These are phyloP conservation scores for Meliscaeva auricollis DNA, from an alignment of 2,888 invertebrate species.

Conservation along the genomic window DNA sequence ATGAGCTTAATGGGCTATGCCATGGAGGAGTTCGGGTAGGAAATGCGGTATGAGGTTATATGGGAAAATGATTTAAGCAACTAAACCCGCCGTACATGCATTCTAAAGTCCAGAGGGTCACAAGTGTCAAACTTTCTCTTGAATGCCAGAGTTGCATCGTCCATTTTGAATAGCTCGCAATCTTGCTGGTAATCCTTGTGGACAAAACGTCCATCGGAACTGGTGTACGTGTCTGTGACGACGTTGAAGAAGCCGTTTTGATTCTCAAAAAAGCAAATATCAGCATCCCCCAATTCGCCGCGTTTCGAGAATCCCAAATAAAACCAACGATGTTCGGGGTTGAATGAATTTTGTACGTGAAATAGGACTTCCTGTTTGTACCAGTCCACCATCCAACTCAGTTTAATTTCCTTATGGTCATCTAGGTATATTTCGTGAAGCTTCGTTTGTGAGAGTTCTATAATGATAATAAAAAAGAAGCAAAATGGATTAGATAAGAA, in stretches of 20 bases:
- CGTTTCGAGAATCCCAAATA: constrained; percentile 94
- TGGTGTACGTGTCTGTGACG: constrained; percentile 90
- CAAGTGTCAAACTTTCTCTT: constrained; percentile 94
- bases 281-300: constrained; percentile 89
- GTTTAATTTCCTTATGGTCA: constrained; percentile 82
- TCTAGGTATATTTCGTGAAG: constrained; percentile 83
- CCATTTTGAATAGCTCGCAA: constrained; percentile 86
- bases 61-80: constrained; percentile 13
- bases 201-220: constrained; percentile 87
- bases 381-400: constrained; percentile 84
- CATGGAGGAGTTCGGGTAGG: background rate
- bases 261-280: constrained; percentile 92
- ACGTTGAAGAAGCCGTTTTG: constrained; percentile 84
- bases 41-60: no score
- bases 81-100: constrained; percentile 81
- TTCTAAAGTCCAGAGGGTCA: constrained; percentile 87
- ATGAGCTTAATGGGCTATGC: background rate
- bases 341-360: constrained; percentile 84
- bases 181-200: constrained; percentile 90
- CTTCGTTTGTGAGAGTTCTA: constrained; percentile 83
- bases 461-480: constrained; percentile 5
- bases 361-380: constrained; percentile 84
- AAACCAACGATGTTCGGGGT: constrained; percentile 88
- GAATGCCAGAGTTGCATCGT: constrained; percentile 90
- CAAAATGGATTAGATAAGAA: constrained; percentile 48